These are phyloP conservation scores for Felis catus DNA, from an alignment of 2,113 vertebrate genomes.

Conservation along the genomic window F.catus_Fca126_mat1.0 CM031424.1:22383501-22384000, in stretches of 20 bases:
- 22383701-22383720: not conserved
- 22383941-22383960: not conserved
- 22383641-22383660: not conserved
- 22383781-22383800: not conserved
- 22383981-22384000: not conserved
- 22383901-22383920: not conserved
- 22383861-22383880: not conserved
- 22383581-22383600: not conserved
- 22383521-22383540: not conserved
- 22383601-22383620: not conserved
- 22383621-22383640: not conserved
- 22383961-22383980: not conserved
- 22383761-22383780: not conserved
- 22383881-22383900: not conserved
- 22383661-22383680: not conserved
- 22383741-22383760: not conserved
- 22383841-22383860: not conserved
- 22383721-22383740: not conserved
- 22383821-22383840: not conserved
- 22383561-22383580: not conserved
- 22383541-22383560: not conserved
- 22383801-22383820: not conserved
- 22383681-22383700: not conserved
- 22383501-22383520: not conserved
- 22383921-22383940: not conserved